Base-by-base conservation (phyloP, 1,140 invertebrate genomes). In the Drosophila parvula region DNA sequence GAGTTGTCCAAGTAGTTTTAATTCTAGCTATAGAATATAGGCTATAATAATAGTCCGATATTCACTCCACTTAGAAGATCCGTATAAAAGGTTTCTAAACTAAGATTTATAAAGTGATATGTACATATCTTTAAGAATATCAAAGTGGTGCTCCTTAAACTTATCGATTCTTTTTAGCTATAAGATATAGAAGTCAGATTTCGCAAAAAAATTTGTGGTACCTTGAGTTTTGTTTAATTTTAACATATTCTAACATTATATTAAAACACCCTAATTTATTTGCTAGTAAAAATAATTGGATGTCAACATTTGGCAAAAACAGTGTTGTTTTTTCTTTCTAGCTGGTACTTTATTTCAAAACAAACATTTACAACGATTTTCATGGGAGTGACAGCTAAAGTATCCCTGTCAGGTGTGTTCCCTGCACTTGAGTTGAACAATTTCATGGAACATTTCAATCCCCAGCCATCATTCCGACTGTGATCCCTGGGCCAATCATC, bases 401-500 rank as follows among this genome's bases (percentile, higher is more conserved):
- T 45, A 30, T 34, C 51, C 34, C 30, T 34, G 62, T 45, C 63
- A 70, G 48, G 48, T 68, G 48, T 68, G 34, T 36, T 7, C 7
- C 18, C 41, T 47, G 32, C 34, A 12, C 11, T 40, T 14, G n/a
- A 9, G n/a, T 14, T 27, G 34, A 67, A 45, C 59, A 45, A 79
- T 77, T 79, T 69, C 48, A 73, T 55, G 67, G 58, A 84, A 86
- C 75, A 77, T 79, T 79, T 86, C 76, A 86, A 88, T 88, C 70
- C 60, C 36, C 59, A 45, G 30, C 41, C n/a, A 30, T 12, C 57
- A 44, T 44, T 38, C 44, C 50, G 62, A 55, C 44, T 53, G 28
- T 55, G 41, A 32, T 74, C 44, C 58, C n/a, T 36, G 28, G 28
- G 61, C 36, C 61, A 56, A 70, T 58, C 73, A 81, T 77, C 44